A percentile compares a stretch with the other conserved stretches of the same genome.
These are phyloP conservation scores for Lanius collurio DNA, from an alignment of 2,113 vertebrate species.

Conservation along the genomic window DNA sequence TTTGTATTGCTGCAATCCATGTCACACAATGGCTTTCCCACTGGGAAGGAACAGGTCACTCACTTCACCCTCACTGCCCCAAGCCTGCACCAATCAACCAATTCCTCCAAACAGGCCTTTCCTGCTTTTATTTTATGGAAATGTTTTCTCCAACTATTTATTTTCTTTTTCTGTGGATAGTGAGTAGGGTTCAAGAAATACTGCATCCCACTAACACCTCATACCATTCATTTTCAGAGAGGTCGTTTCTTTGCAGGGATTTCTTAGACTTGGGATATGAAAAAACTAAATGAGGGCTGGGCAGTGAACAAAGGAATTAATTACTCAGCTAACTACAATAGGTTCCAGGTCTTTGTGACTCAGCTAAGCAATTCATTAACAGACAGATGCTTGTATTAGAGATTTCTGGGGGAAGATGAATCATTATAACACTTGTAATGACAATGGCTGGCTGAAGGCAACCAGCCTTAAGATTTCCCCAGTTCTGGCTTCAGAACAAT, in stretches of 20 bases:
- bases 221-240: background rate
- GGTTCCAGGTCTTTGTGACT: background rate
- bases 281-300: background rate
- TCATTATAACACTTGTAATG: background rate
- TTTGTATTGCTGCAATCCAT: background rate
- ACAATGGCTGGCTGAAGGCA: background rate
- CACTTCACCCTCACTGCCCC: background rate
- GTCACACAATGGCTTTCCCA: background rate
- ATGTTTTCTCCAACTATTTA: background rate
- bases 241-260: background rate
- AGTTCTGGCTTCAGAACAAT: background rate
- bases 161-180: background rate
- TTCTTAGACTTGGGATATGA: background rate
- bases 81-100: background rate
- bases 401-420: background rate
- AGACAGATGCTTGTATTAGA: background rate
- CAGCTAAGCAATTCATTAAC: background rate
- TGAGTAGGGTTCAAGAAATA: background rate
- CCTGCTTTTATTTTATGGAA: background rate
- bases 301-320: background rate
- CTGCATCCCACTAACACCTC: background rate
- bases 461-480: background rate
- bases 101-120: background rate
- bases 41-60: background rate
- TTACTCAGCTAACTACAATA: background rate